Evolutionary conservation across 2,113 vertebrate genomes (phyloP), one percentile per base, ranked within the genome.

Genomic region (Chrysemys picta): DNA sequence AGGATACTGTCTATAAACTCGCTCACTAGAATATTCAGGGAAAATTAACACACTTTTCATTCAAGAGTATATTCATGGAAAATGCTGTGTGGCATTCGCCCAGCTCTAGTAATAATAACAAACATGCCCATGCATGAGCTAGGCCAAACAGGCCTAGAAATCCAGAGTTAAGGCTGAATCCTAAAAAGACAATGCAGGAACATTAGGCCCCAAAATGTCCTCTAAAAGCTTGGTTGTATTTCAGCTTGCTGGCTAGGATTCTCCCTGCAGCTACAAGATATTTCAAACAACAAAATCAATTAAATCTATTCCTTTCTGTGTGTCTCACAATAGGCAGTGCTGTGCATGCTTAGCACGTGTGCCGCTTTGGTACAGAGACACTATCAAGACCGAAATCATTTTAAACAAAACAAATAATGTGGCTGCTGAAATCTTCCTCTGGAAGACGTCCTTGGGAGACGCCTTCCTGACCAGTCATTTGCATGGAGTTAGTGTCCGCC

Each of bases 361-460:
- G 90, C 95, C 87, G 93, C 57, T 94, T 94, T 95, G 94, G 95
- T 96, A 93, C 92, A 95, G 96, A 93, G 87, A 87, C 89, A 89
- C 96, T 96, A 93, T 95, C 50, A 0, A 96, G 93, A 91, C 85
- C 87, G 89, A 94, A 97, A 95, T 95, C 24, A 76, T 95, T 95
- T 96, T 83, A 96, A 96, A 96, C 91, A 92, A 95, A 97, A 95
- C 92, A 96, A 97, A 96, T 95, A 96, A 87, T 87, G 94, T 93
- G 96, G 95, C 96, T 95, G 93, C 92, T 94, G 93, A 87, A 91
- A 82, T 89, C 87, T 96, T 96, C 96, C 96, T 96, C 92, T 96
- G 96, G 85, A 95, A 96, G 97, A 83, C 78, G 86, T 95, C 89
- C 95, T 86, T 83, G 92, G 93, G 83, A 92, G 95, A 91, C 8